Evolutionary conservation across 2,113 vertebrate species (phyloP), one percentile per base, ranked within the genome.

Genomic region (Asarcornis scutulata): DNA sequence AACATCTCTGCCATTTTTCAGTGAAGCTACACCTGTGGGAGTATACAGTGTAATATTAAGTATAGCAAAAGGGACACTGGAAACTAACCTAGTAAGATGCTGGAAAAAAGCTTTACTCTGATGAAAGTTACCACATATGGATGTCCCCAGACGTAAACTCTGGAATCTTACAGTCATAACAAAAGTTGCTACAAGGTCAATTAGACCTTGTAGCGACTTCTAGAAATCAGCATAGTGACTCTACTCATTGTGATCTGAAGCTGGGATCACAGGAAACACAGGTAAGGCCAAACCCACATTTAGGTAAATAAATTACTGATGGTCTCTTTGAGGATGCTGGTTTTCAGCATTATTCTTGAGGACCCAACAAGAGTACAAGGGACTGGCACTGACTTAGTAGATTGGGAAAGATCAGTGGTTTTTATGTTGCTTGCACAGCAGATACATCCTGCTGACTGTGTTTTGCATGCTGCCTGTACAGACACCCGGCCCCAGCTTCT

Each of bases 381-480:
- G 2, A 25, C 8, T 14, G 15, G 9, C 44, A n/a, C 20, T 50
- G 58, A 62, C 1, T 34, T 29, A 64, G 17, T 8, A 17, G 34
- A 56, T 7, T 13, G 17, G 8, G 22, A 42, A 82, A 38, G 7
- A 85, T 46, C 55, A 29, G 52, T 4, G 22, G 46, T 29, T 92
- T 69, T 22, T 56, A 29, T 52, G 11, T 17, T 42, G 59, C 40
- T 17, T 58, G 32, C 64, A 58, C 2, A 84, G 14, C 29, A n/a
- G 4, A 2, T 9, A 18, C 0, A 15, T 46, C 50, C 7, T 62
- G 27, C 34, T 32, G 29, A 48, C 34, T 13, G 18, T 2, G 2
- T 13, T 66, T 60, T 53, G 38, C 26, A 32, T 15, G 32, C 53
- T 15, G 15, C 34, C 38, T 5, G 42, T 2, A 48, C 8, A 29